Evolutionary conservation across 2,113 vertebrate genomes (phyloP).

Genomic region (Perca fluviatilis): DNA sequence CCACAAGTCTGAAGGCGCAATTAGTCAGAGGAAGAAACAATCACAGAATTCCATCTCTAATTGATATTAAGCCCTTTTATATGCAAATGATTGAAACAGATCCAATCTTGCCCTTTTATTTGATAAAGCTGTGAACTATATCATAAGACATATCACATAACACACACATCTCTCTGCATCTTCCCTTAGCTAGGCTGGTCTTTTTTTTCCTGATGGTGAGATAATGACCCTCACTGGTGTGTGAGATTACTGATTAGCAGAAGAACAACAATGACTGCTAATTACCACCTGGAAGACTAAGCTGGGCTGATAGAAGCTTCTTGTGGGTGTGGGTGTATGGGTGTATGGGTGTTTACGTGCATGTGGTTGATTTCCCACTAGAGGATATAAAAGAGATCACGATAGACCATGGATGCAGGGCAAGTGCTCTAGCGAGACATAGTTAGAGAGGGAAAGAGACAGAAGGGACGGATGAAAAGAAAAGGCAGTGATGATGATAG

Average conservation of each 20-base stretch:
- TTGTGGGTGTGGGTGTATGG: conserved; percentile 30
- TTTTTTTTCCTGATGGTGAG: conserved; percentile 72
- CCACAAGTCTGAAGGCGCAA: conserved; percentile 50
- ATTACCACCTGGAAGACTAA: conserved; percentile 83
- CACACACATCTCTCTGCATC: conserved; percentile 23
- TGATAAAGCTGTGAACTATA: conserved; percentile 54
- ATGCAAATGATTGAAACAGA: conserved; percentile 71
- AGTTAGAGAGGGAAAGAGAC: conserved; percentile 29
- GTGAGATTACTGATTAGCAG: conserved; percentile 81
- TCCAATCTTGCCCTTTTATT: conserved; percentile 63
- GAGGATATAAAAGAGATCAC: conserved; percentile 64
- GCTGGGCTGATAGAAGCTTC: conserved; percentile 70
- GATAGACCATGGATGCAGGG: conserved; percentile 54
- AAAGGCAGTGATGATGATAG: conserved; percentile 50
- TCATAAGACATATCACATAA: conserved; percentile 60
- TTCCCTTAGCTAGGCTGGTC: conserved; percentile 45
- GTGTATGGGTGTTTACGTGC: conserved; percentile 44
- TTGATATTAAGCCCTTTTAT: conserved; percentile 71
- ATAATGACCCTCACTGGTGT: conserved; percentile 78
- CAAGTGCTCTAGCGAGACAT: conserved; percentile 53
- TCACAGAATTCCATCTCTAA: conserved; percentile 65
- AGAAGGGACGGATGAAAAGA: conserved; percentile 45
- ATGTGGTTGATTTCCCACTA: conserved; percentile 65
- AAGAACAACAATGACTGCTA: conserved; percentile 81
- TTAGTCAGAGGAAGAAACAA: conserved; percentile 64